phyloP scores from a whole-genome alignment of 2,113 vertebrate genomes.

The Alligator mississippiensis region DNA sequence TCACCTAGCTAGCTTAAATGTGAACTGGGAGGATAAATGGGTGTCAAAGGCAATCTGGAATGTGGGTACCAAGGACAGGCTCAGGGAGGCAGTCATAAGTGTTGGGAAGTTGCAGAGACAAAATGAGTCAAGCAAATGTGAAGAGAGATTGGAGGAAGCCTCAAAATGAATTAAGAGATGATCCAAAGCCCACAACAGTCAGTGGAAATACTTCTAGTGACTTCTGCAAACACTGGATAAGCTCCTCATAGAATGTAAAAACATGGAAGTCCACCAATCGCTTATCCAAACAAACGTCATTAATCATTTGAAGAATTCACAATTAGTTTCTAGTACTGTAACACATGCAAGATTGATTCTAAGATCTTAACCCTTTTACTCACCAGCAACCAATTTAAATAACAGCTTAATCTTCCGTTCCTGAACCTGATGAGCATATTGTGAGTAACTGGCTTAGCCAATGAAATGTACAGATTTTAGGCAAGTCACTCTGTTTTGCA shows the following conservation, averaged over 20 bases:
- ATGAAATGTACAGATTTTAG: background rate
- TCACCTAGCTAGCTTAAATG: background rate
- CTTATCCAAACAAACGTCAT: background rate
- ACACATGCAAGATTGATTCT: background rate
- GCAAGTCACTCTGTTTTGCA: background rate
- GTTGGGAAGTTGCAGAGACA: background rate
- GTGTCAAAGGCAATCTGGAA: background rate
- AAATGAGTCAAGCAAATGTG: rapidly evolving
- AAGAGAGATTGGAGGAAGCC: background rate
- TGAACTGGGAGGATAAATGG: background rate
- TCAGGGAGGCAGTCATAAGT: background rate
- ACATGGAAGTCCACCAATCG: background rate
- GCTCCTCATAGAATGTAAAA: rapidly evolving
- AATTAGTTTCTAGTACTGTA: rapidly evolving
- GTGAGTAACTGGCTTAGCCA: background rate
- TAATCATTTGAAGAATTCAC: background rate
- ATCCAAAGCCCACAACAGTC: background rate
- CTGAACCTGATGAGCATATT: background rate
- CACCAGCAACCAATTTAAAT: background rate
- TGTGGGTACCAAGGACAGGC: rapidly evolving
- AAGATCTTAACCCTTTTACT: background rate
- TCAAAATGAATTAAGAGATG: rapidly evolving
- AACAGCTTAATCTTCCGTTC: background rate
- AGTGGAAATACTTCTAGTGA: background rate
- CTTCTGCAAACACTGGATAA: background rate